Base-by-base conservation (phyloP, 2,113 vertebrate species). In the Scopus umbretta region DNA sequence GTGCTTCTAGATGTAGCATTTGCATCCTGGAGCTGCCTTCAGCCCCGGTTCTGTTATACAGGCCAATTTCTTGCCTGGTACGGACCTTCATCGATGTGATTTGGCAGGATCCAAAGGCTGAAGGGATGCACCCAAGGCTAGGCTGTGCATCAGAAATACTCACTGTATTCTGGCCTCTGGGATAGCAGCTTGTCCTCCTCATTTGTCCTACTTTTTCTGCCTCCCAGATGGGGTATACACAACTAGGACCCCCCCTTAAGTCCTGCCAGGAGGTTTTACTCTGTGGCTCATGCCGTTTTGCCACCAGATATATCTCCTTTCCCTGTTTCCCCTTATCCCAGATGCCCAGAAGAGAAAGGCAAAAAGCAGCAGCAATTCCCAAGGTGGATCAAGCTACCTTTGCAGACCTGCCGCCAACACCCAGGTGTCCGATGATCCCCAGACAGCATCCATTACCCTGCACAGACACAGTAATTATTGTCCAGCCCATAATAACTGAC, bases 401-500 rank as follows among this genome's bases (percentile, higher is more conserved):
- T 53, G 66, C 53, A 74, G 90, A 52, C 40, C 53, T 47, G 65
- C 58, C 7, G 4, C 52, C 56, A 21, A 14, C 78, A 27, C 34
- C 42, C 73, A 50, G 50, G 56, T 47, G 42, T 36, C 80, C 49
- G 70, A 43, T 47, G 9, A 34, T 22, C 34, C 67, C 65, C 85
- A 87, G 53, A 42, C 88, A 66, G 43, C 80, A 93, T 68, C 86
- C 70, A 49, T 91, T 83, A 96, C 79, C 80, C 79, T n/a, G 32
- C 6, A 3, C 76, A 59, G 67, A 70, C 72, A 56, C 71, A 53
- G 34, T 90, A 91, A 97, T 97, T 94, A 95, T 91, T 86, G 91
- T 74, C 90, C 68, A 91, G 76, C 89, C 80, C 9, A 2, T 94
- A 97, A 94, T 67, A 93, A 95, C 83, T 66, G 67, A 95, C 85